These are phyloP conservation scores for Erebia epiphron DNA, from an alignment of 2,888 invertebrate genomes.

Conservation along the genomic window DNA sequence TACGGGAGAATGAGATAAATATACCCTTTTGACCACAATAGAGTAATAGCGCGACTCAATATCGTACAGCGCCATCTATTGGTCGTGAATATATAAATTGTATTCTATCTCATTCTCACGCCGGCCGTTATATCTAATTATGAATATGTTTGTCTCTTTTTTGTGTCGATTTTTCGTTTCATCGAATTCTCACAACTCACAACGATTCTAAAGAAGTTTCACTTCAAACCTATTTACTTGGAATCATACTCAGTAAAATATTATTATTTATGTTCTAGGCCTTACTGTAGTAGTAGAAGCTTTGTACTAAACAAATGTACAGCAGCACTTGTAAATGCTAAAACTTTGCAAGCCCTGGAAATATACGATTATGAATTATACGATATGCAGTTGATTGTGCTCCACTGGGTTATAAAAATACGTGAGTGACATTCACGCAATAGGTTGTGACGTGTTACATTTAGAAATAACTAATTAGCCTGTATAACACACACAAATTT, in stretches of 20 bases:
- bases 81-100: no score
- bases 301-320: conserved; percentile 13
- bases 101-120: no score
- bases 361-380: conserved; percentile 38
- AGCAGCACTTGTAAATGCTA: conserved; percentile 32
- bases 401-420: conserved; percentile 38
- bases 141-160: no score
- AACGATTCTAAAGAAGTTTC: no score
- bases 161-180: no score
- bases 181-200: no score
- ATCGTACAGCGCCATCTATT: no score
- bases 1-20: no score
- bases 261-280: not conserved
- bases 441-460: conserved; percentile 39
- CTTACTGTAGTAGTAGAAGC: conserved; percentile 6
- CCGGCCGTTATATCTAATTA: no score
- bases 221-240: not conserved
- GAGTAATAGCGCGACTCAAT: no score
- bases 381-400: conserved; percentile 37
- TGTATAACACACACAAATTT: conserved; percentile 24
- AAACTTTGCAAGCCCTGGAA: conserved; percentile 38
- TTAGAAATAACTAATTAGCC: conserved; percentile 38
- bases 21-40: no score
- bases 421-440: conserved; percentile 45
- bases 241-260: not conserved